Conservation (phyloP, 2,888 invertebrate genomes). For the Carcina quercana region DNA sequence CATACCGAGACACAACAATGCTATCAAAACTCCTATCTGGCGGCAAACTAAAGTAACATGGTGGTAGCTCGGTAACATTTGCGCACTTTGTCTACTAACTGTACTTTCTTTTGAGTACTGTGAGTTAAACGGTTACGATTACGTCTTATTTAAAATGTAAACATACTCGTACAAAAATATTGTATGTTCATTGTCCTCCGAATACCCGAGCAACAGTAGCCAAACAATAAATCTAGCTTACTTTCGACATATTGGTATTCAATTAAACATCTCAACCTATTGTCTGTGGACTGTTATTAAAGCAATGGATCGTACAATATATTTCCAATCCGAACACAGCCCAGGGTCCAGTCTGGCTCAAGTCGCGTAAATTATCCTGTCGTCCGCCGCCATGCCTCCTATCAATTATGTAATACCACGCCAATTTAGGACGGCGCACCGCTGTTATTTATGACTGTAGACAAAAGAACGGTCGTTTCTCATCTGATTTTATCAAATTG, state of each 20-base stretch:
- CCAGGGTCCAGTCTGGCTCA: conserved; percentile 23
- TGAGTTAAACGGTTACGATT: no score
- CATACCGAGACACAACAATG: no score
- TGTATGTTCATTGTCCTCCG: no score
- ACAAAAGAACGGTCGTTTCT: conserved; percentile 31
- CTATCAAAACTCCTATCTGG: no score
- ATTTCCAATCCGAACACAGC: conserved; percentile 49
- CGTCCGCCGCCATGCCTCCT: conserved; percentile 30
- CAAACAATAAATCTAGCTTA: conserved; percentile 2
- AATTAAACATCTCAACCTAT: conserved; percentile 27
- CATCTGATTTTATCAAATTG: conserved; percentile 25
- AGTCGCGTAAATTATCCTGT: conserved; percentile 47
- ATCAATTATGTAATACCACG: conserved; percentile 52
- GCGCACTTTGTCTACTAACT: no score
- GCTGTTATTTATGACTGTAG: conserved; percentile 36
- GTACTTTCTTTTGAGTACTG: no score
- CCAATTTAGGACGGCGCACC: conserved; percentile 34
- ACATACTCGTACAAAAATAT: no score
- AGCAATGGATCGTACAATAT: conserved; percentile 40
- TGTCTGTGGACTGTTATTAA: conserved; percentile 32
- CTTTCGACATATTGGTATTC: conserved; percentile 6
- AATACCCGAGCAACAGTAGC: no score
- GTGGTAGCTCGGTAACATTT: no score
- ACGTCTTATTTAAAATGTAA: no score
- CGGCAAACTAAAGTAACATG: no score